phyloP scores from a whole-genome alignment of 2,888 invertebrate genomes.

The Scaptomyza reducta region DNA sequence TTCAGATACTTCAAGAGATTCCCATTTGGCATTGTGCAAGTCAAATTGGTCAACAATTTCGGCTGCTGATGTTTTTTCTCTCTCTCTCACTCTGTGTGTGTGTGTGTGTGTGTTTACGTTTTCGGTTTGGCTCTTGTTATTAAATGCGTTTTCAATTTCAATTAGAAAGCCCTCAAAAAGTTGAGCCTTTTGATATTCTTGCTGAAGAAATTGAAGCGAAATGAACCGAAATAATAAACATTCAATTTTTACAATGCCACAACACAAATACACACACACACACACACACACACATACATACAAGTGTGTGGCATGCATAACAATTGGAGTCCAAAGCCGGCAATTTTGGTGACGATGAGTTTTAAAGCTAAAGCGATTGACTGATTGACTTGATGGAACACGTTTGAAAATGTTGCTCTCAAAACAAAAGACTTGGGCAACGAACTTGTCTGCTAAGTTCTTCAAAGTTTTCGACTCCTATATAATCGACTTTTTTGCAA shows the following conservation, averaged over 20 bases:
- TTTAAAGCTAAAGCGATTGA: constrained; percentile 23
- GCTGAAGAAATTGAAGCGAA: constrained; percentile 61
- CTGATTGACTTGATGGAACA: constrained; percentile 16
- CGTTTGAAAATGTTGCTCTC: not conserved
- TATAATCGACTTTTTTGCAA: too few species aligned
- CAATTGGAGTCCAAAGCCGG: constrained; percentile 41
- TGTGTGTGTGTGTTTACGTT: not conserved
- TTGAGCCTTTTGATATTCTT: constrained; percentile 66
- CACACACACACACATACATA: constrained; percentile 13
- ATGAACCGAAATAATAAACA: constrained; percentile 41
- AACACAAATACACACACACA: not conserved
- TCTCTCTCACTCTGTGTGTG: not conserved
- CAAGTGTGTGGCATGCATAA: constrained; percentile 31
- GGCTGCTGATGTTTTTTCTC: not conserved
- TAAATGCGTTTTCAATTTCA: constrained; percentile 77
- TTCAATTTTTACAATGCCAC: constrained; percentile 21
- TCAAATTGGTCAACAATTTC: constrained; percentile 62
- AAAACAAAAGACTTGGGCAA: constrained; percentile 41
- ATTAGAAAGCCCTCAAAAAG: constrained; percentile 65
- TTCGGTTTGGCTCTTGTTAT: constrained; percentile 48
- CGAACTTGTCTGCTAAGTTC: constrained; percentile 20
- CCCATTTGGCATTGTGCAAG: constrained; percentile 26
- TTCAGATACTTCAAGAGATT: constrained; percentile 18
- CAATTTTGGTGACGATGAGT: constrained; percentile 41
- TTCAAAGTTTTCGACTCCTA: too few species aligned